Evolutionary conservation across 2,888 invertebrate genomes (phyloP).

Genomic region (Campoletis raptor): DNA sequence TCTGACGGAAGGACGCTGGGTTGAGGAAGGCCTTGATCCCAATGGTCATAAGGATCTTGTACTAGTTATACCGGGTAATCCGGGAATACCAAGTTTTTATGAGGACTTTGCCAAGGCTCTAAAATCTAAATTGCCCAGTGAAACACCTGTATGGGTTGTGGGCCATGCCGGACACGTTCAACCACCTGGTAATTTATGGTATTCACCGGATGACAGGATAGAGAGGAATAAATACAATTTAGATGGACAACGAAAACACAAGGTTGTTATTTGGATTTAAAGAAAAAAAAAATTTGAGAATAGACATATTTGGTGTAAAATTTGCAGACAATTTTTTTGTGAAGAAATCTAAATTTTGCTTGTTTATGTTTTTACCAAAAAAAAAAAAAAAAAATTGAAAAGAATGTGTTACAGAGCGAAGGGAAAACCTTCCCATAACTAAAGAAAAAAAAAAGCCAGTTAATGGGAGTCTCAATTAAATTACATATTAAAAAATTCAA

Average conservation of each 20-base stretch:
- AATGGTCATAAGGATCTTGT: constrained; percentile 88
- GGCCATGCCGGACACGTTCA: constrained; percentile 94
- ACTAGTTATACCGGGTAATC: constrained; percentile 94
- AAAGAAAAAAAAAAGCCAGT: too few relatives aligned
- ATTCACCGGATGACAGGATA: constrained; percentile 73
- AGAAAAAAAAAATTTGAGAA: not conserved
- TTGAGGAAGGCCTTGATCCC: constrained; percentile 87
- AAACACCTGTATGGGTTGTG: constrained; percentile 92
- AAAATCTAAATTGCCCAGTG: constrained; percentile 86
- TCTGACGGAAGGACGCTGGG: constrained; percentile 90
- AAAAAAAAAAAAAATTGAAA: not conserved
- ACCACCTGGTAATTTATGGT: constrained; percentile 86
- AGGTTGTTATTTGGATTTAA: constrained; percentile 84
- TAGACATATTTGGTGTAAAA: too few relatives aligned
- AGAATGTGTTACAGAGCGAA: too few relatives aligned
- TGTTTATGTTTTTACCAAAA: too few relatives aligned
- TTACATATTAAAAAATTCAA: not conserved
- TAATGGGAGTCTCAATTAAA: not conserved
- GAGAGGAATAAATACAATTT: constrained; percentile 89
- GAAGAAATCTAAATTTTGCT: too few relatives aligned
- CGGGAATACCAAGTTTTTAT: constrained; percentile 94
- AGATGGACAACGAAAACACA: constrained; percentile 92
- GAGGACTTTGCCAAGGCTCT: constrained; percentile 90
- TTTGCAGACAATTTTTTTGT: too few relatives aligned
- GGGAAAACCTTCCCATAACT: too few relatives aligned